A percentile compares a stretch with the other conserved stretches of the same genome.
Evolutionary conservation across 2,797 vertebrate genomes (phyloP).

Genomic region (Alouatta caraya): DNA sequence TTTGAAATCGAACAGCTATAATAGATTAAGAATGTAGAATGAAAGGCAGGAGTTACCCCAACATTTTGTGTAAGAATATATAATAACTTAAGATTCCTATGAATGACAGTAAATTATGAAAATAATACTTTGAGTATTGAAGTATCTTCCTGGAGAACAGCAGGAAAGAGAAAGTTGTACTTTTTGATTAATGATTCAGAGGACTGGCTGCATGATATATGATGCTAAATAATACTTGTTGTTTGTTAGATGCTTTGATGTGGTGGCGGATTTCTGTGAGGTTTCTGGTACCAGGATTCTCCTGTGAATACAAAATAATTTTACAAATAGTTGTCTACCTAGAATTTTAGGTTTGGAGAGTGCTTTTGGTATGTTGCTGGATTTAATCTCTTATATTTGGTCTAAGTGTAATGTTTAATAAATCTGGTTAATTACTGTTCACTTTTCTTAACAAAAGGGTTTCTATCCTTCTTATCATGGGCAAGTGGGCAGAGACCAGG

Average conservation of each 20-base stretch:
- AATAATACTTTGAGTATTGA: constrained; percentile 19
- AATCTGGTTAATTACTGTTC: background rate
- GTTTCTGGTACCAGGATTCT: background rate
- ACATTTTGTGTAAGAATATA: background rate
- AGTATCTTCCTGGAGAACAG: background rate
- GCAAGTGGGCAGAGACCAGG: background rate
- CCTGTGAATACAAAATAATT: background rate
- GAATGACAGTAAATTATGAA: constrained; percentile 4
- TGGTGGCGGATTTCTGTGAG: background rate
- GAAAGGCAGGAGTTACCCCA: background rate
- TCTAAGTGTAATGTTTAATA: background rate
- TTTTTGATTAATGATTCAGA: background rate
- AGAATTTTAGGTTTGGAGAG: constrained; percentile 10
- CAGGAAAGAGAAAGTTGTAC: background rate
- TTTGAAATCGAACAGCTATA: background rate
- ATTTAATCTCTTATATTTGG: background rate
- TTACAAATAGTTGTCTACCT: background rate
- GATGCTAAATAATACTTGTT: background rate
- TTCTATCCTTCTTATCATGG: background rate
- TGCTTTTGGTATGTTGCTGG: background rate
- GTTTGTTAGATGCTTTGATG: background rate
- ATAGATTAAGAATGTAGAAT: background rate
- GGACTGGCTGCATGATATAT: background rate
- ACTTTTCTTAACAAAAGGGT: background rate
- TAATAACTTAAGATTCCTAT: background rate